These are phyloP conservation scores for Argya squamiceps DNA, from an alignment of 2,797 vertebrate species.

Conservation along the genomic window DNA sequence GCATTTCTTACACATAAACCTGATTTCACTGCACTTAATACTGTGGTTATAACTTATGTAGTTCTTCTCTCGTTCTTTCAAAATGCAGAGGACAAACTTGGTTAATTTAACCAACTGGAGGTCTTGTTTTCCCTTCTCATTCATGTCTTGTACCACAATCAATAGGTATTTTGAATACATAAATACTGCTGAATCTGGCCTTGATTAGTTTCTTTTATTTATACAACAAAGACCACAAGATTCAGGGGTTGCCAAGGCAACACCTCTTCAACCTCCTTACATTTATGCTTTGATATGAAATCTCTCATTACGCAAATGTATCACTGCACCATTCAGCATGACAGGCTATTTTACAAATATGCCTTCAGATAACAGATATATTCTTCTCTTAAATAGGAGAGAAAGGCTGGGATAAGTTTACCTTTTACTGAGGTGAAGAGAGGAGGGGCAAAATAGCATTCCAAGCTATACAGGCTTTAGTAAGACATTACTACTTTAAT, in stretches of 20 bases:
- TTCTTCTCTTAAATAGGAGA: background rate
- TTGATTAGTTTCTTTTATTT: slow-evolving; percentile 34
- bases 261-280: slow-evolving; percentile 21
- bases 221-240: slow-evolving; percentile 31
- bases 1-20: background rate
- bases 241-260: slow-evolving; percentile 59
- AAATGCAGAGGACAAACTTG: background rate
- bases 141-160: background rate
- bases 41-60: background rate
- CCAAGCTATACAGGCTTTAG: background rate
- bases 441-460: background rate
- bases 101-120: background rate
- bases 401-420: background rate
- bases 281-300: slow-evolving; percentile 30
- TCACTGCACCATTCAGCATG: slow-evolving; percentile 8
- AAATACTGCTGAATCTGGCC: background rate
- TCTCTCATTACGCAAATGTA: slow-evolving; percentile 39
- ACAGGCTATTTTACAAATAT: slow-evolving; percentile 25
- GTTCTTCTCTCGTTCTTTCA: background rate
- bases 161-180: background rate
- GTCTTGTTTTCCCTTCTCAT: background rate
- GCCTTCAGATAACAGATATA: background rate
- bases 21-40: background rate
- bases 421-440: background rate
- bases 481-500: background rate